Percentiles rank a stretch among this genome's conserved stretches.
phyloP scores from a whole-genome alignment of 2,888 invertebrate genomes.

The Phragmatobia fuliginosa region DNA sequence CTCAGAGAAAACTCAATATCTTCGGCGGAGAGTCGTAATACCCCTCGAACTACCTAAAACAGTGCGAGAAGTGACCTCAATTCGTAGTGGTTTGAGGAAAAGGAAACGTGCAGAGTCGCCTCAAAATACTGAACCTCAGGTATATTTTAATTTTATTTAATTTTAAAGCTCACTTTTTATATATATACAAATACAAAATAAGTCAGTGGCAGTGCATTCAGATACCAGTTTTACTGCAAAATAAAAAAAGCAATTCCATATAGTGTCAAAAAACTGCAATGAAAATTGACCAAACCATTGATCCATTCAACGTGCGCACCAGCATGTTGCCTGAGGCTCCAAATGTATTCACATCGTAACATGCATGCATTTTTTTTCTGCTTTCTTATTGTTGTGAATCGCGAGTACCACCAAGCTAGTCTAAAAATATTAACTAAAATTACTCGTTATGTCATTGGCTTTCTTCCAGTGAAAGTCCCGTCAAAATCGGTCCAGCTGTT shows the following conservation, averaged over 20 bases:
- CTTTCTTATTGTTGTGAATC: too few species aligned
- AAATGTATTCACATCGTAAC: too few species aligned
- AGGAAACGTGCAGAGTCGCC: constrained; percentile 97
- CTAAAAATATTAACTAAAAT: too few species aligned
- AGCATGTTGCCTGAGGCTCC: too few species aligned
- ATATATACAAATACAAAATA: too few species aligned
- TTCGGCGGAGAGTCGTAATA: constrained; percentile 97
- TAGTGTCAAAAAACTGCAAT: background rate
- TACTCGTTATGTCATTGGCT: too few species aligned
- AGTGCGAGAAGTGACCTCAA: constrained; percentile 97
- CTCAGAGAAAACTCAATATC: constrained; percentile 95
- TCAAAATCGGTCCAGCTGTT: too few species aligned
- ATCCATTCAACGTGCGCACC: too few species aligned
- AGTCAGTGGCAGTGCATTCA: background rate
- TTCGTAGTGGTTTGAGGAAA: constrained; percentile 96
- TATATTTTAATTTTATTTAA: constrained; percentile 38
- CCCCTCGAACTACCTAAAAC: constrained; percentile 97
- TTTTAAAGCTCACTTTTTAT: background rate
- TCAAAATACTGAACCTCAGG: constrained; percentile 96
- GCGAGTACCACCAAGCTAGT: too few species aligned
- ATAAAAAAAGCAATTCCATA: background rate
- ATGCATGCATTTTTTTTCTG: too few species aligned
- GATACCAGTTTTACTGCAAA: background rate
- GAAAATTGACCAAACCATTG: too few species aligned
- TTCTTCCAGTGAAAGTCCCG: too few species aligned